Conservation (phyloP, 1,140 invertebrate genomes). For the Penaeus vannamei region DNA sequence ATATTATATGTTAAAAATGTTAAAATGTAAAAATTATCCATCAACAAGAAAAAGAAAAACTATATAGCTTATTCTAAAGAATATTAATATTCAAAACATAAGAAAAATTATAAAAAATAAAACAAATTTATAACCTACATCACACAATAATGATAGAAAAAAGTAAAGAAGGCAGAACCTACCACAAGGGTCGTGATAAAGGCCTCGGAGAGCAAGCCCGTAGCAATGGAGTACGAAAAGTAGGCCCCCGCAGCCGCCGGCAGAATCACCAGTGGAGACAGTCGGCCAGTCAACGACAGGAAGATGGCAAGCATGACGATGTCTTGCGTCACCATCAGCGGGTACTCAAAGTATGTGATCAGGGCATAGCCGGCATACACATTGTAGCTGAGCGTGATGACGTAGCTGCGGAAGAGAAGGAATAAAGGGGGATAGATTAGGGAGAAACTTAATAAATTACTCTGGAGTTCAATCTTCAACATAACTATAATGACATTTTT, state of each 20-base stretch:
- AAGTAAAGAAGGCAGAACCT: not conserved
- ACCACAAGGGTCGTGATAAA: slow-evolving; percentile 57
- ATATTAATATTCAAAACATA: too few species aligned
- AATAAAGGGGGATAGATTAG: not conserved
- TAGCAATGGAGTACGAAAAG: slow-evolving; percentile 52
- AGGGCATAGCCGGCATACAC: slow-evolving; percentile 49
- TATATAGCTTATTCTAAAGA: too few species aligned
- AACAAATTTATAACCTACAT: too few species aligned
- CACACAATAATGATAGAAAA: not conserved
- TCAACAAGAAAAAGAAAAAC: too few species aligned
- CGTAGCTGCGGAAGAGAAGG: slow-evolving; percentile 33
- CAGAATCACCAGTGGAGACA: slow-evolving; percentile 29
- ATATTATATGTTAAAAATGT: too few species aligned
- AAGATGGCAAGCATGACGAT: slow-evolving; percentile 53
- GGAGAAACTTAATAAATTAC: not conserved
- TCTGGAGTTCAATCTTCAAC: too few species aligned
- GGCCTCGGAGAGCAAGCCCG: slow-evolving; percentile 26
- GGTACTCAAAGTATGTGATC: slow-evolving; percentile 53
- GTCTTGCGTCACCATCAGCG: slow-evolving; percentile 48
- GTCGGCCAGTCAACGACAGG: slow-evolving; percentile 40
- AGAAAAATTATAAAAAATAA: too few species aligned
- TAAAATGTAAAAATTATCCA: too few species aligned
- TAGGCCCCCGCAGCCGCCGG: slow-evolving; percentile 31
- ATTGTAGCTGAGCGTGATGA: slow-evolving; percentile 57
- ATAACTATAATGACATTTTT: too few species aligned